These are phyloP conservation scores for Xanthorhoe designata DNA, from an alignment of 2,888 invertebrate species.

Conservation along the genomic window DNA sequence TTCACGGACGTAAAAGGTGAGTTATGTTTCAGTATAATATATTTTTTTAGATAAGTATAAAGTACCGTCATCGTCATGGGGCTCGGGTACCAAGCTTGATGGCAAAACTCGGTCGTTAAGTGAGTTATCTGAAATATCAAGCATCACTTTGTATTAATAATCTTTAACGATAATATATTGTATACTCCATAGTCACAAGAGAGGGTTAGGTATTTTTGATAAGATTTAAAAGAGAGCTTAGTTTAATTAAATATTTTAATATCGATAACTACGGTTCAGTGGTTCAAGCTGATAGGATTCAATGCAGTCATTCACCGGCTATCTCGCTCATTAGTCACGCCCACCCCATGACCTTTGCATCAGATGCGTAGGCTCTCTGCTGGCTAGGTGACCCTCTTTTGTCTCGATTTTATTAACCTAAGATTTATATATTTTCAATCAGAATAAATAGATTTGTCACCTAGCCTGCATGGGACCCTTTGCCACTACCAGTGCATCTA, in stretches of 20 bases:
- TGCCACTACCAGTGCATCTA: too few relatives aligned
- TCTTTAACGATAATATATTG: too few relatives aligned
- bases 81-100: too few relatives aligned
- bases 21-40: slow-evolving; percentile 17
- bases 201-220: not conserved
- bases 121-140: too few relatives aligned
- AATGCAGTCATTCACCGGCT: slow-evolving; percentile 8
- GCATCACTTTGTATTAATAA: too few relatives aligned
- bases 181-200: too few relatives aligned
- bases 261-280: not conserved
- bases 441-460: too few relatives aligned
- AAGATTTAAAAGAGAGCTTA: not conserved
- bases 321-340: slow-evolving; percentile 6
- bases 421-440: not conserved
- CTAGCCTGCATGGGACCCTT: too few relatives aligned
- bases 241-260: not conserved
- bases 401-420: not conserved
- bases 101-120: too few relatives aligned
- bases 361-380: slow-evolving; percentile 12
- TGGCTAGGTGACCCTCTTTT: not conserved
- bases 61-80: too few relatives aligned
- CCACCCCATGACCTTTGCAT: slow-evolving; percentile 16
- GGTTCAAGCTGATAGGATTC: slow-evolving; percentile 8
- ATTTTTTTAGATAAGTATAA: too few relatives aligned
- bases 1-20: slow-evolving; percentile 74